Base-by-base conservation (phyloP, 1,140 invertebrate genomes). In the Phortica variegata region DNA sequence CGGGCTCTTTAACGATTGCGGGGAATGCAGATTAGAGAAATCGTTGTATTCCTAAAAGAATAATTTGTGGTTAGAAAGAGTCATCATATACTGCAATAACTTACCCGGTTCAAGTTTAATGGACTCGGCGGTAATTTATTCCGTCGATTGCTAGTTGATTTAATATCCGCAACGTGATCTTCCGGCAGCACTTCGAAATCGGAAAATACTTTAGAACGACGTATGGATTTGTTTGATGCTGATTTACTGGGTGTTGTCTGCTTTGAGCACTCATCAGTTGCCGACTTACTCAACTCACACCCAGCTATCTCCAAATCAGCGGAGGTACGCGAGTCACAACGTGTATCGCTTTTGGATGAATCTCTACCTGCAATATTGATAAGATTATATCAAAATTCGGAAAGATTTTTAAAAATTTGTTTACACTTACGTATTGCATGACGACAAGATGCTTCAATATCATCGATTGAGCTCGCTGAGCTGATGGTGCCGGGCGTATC, bases 391-490 rank as follows among this genome's bases (percentile, higher is more conserved):
- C 16, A 23, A 15, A 17, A 29, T 29, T 31, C 10, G n/a, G 19
- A 10, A 15, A 36, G 12, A 7, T 5, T 1, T 1, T 13, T 19
- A 26, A 38, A 8, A 32, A 2, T 16, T 23, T 12, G 9, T 19
- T 13, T 18, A 32, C 21, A 52, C 40, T 62, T 68, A 68, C 63
- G 63, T 47, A 49, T 55, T n/a, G 37, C 46, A 20, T 55, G 57
- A 6, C 60, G 48, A 36, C 46, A 51, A 36, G 45, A 44, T 4
- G 53, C 44, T n/a, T 73, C 73, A 29, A 66, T 58, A 50, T 76
- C 74, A 43, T 76, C 74, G 52, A 73, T 53, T 17, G 74, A 76
- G 48, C 74, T 76, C 9, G 70, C 70, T 47, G 74, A 73, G 34
- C 71, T 74, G 5, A 73, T 61, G 23, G 68, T 73, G 10, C 69